Percentiles rank a stretch among this genome's conserved stretches.
Evolutionary conservation across 2,113 vertebrate species (phyloP).

Genomic region (Bothrops jararaca): DNA sequence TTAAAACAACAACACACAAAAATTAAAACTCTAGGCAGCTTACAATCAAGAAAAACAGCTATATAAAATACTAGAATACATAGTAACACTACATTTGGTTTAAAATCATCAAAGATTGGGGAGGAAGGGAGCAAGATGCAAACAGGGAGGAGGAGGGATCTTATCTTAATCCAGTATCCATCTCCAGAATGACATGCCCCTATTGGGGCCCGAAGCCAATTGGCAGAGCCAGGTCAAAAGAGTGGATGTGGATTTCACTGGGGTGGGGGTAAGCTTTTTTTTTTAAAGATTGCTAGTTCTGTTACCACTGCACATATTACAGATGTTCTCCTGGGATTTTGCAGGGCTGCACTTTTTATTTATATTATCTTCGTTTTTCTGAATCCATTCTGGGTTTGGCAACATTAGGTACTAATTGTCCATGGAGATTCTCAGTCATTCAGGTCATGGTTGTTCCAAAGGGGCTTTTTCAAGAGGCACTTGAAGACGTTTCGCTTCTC

Average conservation of each 20-base stretch:
- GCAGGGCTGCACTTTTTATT: not conserved
- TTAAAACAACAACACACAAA: too few species aligned
- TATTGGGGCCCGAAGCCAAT: not conserved
- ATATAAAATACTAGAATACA: not conserved
- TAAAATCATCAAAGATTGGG: not conserved
- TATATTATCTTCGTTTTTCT: not conserved
- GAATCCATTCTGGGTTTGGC: not conserved
- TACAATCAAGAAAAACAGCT: not conserved
- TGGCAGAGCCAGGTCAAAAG: not conserved
- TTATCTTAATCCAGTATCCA: not conserved
- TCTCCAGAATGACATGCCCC: not conserved
- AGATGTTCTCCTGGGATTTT: not conserved
- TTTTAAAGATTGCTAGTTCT: not conserved
- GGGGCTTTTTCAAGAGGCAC: too few species aligned
- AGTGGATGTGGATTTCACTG: not conserved
- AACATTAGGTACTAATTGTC: not conserved
- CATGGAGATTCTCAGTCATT: too few species aligned
- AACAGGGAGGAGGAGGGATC: not conserved
- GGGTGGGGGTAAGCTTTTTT: not conserved
- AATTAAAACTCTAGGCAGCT: not conserved
- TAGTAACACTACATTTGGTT: not conserved
- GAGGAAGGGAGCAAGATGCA: not conserved
- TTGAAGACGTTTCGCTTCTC: too few species aligned
- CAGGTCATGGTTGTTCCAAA: too few species aligned
- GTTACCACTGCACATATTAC: not conserved